Conservation (phyloP, 2,797 vertebrate species). For the Chrysocyon brachyurus region DNA sequence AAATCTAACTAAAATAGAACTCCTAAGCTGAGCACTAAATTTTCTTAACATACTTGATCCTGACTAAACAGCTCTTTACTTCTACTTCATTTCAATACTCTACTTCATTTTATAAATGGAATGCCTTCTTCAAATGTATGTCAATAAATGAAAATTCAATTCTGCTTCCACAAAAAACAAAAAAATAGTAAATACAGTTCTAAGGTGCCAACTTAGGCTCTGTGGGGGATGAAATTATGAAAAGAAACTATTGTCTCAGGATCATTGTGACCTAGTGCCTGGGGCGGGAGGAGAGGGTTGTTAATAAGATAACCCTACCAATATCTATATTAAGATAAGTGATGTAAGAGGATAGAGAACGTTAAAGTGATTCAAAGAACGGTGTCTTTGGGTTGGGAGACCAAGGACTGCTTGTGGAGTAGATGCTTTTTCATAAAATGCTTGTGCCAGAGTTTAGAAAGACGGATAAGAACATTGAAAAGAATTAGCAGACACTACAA, state of each 20-base stretch:
- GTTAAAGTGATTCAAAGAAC: neutral
- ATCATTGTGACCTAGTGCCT: neutral
- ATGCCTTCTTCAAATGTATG: conserved; percentile 7
- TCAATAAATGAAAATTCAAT: conserved; percentile 45
- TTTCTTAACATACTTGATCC: neutral
- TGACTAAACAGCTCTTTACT: neutral
- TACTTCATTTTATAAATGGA: conserved; percentile 10
- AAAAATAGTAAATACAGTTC: neutral
- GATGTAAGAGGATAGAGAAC: neutral
- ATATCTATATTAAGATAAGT: neutral
- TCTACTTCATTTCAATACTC: neutral
- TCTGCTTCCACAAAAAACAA: neutral
- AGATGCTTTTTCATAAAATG: neutral
- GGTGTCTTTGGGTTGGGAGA: neutral
- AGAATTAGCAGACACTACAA: neutral
- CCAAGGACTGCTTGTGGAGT: neutral
- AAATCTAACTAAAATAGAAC: conserved; percentile 33
- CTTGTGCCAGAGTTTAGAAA: neutral
- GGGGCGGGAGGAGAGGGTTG: neutral
- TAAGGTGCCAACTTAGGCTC: conserved; percentile 8
- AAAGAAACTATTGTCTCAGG: neutral
- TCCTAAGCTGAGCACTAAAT: neutral
- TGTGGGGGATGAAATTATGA: neutral
- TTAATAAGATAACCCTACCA: neutral
- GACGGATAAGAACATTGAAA: neutral